Evolutionary conservation across 2,888 invertebrate species (phyloP).

Genomic region (Thumatha senex): DNA sequence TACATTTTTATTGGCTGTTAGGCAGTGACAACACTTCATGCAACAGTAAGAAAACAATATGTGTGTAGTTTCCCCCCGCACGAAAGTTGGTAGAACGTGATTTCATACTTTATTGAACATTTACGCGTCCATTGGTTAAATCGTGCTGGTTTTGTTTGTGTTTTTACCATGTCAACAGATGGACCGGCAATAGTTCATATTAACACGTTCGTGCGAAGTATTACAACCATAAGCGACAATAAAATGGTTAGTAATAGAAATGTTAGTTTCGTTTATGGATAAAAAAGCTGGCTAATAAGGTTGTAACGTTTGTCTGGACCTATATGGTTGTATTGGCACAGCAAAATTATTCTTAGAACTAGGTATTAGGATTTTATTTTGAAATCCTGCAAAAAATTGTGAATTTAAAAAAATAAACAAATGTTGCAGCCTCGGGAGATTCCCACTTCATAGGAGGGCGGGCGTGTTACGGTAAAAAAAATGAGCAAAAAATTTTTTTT

Average conservation of each 20-base stretch:
- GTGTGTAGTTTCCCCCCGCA: too few species aligned
- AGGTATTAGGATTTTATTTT: too few species aligned
- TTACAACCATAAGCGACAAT: slow-evolving; percentile 99
- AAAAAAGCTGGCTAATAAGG: slow-evolving; percentile 21
- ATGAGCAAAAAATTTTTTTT: slow-evolving; percentile 28
- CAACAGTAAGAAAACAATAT: too few species aligned
- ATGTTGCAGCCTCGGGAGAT: slow-evolving; percentile 42
- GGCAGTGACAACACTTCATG: too few species aligned
- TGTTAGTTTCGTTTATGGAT: slow-evolving; percentile 11
- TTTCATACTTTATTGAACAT: too few species aligned
- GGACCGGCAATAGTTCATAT: slow-evolving; percentile 98
- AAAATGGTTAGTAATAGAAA: slow-evolving; percentile 95
- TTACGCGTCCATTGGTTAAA: too few species aligned
- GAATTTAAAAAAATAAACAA: slow-evolving; percentile 19
- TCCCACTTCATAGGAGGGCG: slow-evolving; percentile 52
- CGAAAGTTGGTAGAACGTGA: too few species aligned
- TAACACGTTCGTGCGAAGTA: slow-evolving; percentile 99
- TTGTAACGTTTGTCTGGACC: slow-evolving; percentile 37
- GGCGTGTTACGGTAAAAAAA: slow-evolving; percentile 46
- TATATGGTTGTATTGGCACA: too few species aligned
- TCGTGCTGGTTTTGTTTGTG: too few species aligned
- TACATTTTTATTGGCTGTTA: too few species aligned
- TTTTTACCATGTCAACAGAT: slow-evolving; percentile 85
- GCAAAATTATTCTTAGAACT: too few species aligned
- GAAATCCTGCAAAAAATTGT: not conserved